A percentile compares a stretch with the other conserved stretches of the same genome.
These are phyloP conservation scores for Patella pellucida DNA, from an alignment of 2,888 invertebrate species.

Conservation along the genomic window DNA sequence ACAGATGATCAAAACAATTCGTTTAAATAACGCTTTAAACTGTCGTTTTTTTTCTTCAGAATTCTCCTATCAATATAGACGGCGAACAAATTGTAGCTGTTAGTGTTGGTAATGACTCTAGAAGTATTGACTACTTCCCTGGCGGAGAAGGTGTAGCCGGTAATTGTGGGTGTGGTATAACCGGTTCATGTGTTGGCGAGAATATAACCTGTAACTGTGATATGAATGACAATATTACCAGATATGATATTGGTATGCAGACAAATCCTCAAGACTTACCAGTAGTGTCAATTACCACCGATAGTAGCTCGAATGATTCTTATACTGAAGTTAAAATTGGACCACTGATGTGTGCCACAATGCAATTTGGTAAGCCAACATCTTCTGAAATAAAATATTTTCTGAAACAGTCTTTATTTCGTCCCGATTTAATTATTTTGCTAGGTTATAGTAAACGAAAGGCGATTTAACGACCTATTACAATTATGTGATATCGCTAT, in stretches of 20 bases:
- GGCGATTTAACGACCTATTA: too few species aligned
- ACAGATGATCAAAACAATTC: too few species aligned
- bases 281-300: conserved; percentile 41
- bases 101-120: conserved; percentile 1
- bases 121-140: conserved; percentile 37
- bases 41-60: conserved; percentile 13
- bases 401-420: too few species aligned
- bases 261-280: conserved; percentile 52
- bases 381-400: too few species aligned
- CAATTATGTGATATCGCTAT: too few species aligned
- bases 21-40: too few species aligned
- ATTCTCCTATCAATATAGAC: conserved; percentile 36
- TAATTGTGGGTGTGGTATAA: conserved; percentile 57
- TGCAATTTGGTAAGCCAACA: conserved; percentile 54
- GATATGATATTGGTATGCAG: conserved; percentile 56
- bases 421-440: too few species aligned
- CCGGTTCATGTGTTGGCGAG: conserved; percentile 42
- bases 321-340: conserved; percentile 41
- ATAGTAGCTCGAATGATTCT: conserved; percentile 24
- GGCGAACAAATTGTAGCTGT: conserved; percentile 34
- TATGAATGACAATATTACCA: conserved; percentile 42
- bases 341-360: conserved; percentile 47
- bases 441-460: too few species aligned
- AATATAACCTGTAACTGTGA: conserved; percentile 59
- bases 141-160: conserved; percentile 41